Base-by-base conservation (phyloP, 2,113 vertebrate species). In the Daubentonia madagascariensis region DNA sequence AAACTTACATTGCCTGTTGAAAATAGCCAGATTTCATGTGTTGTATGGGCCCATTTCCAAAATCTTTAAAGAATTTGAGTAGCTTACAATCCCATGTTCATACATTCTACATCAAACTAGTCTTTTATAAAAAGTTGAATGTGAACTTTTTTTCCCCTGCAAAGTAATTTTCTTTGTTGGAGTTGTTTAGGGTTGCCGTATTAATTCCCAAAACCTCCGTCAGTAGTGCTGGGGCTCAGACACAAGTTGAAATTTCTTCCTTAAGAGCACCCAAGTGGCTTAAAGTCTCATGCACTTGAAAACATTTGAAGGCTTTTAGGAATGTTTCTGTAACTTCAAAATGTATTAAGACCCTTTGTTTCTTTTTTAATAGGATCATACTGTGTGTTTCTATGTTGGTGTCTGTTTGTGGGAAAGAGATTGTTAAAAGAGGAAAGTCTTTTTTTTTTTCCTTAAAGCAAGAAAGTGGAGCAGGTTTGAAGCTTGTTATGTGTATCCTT, bases 91-190 rank as follows among this genome's bases (percentile, higher is more conserved):
- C 8, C 17, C 20, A 18, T 45, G 16, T 45, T 79, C 40, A 16
- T 43, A 72, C 5, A 72, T 72, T 94, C 32, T 94, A 84, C 91
- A 79, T 57, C 35, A 70, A 91, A 40, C n/a, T 40, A n/a, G 17
- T 85, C 4, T 89, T 86, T n/a, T 50, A 28, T 61, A 68, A 67
- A 72, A 95, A 32, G 7, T 68, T 65, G 40, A 78, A 52, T 43
- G 14, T 59, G 35, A 86, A 84, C 17, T 61, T 61, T 25, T 67
- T 63, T 32, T 4, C 5, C 8, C 43, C 13, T 32, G 16, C 25
- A 22, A 65, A 48, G n/a, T 70, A 25, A 43, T 59, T 37, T 85
- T 79, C n/a, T 59, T 52, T 67, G 57, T 75, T 68, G 37, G 13
- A 40, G 37, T 52, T 45, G 40, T 48, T 48, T 18, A 61, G 4